A percentile compares a stretch with the other conserved stretches of the same genome.
These are phyloP conservation scores for Poeciliopsis paucimaculata DNA, from an alignment of 2,797 vertebrate species.

Conservation along the genomic window DNA sequence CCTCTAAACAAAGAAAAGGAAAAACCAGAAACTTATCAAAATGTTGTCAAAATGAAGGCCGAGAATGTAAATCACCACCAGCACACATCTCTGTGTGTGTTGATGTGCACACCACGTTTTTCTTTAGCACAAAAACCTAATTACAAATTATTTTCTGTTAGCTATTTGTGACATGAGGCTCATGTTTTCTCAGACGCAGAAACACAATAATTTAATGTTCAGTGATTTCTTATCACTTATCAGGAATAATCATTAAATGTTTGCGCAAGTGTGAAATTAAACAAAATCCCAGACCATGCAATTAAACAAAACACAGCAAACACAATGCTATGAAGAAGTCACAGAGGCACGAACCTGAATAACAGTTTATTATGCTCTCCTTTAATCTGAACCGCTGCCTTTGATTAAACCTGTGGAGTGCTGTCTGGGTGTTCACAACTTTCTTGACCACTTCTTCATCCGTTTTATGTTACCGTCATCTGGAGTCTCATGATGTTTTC, in stretches of 20 bases:
- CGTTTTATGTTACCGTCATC: slow-evolving; percentile 24
- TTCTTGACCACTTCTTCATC: slow-evolving; percentile 30
- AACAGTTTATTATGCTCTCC: slow-evolving; percentile 50
- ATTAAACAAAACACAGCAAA: slow-evolving; percentile 74
- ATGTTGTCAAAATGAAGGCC: slow-evolving; percentile 25
- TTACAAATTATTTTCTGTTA: slow-evolving; percentile 43
- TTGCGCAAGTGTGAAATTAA: slow-evolving; percentile 81
- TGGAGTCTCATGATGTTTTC: slow-evolving; percentile 38
- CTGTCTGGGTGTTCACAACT: slow-evolving; percentile 26
- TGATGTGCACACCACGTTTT: not conserved
- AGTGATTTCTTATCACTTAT: slow-evolving; percentile 76
- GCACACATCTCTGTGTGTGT: slow-evolving; percentile 16
- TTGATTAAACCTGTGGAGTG: slow-evolving; percentile 46
- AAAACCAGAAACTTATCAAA: slow-evolving; percentile 23
- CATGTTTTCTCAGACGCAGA: slow-evolving; percentile 37
- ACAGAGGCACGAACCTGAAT: slow-evolving; percentile 56
- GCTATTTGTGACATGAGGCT: slow-evolving; percentile 40
- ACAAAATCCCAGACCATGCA: slow-evolving; percentile 75
- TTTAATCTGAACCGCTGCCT: slow-evolving; percentile 45
- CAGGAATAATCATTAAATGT: slow-evolving; percentile 77
- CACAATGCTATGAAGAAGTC: slow-evolving; percentile 62
- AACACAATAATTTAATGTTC: slow-evolving; percentile 65
- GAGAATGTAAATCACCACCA: slow-evolving; percentile 11
- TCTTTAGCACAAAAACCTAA: slow-evolving; percentile 31
- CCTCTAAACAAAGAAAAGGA: slow-evolving; percentile 21